Percentiles rank a stretch among this genome's conserved stretches.
These are phyloP conservation scores for Cherax destructor DNA, from an alignment of 1,140 invertebrate genomes.

Conservation along the genomic window DNA sequence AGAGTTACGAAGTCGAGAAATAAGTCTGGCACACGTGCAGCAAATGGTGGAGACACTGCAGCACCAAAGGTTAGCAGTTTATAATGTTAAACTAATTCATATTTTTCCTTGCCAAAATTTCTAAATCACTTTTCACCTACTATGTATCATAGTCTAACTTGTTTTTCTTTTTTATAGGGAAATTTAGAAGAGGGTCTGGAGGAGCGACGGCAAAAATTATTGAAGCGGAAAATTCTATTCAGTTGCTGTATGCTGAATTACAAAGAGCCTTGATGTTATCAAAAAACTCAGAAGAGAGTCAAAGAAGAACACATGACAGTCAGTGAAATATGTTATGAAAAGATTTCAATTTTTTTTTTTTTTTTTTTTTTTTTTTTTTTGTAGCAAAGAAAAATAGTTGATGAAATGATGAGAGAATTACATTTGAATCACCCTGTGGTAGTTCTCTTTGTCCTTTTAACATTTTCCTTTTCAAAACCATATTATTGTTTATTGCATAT, in stretches of 20 bases:
- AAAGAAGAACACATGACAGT: conserved; percentile 60
- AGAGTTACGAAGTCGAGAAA: conserved; percentile 33
- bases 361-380: too few species aligned
- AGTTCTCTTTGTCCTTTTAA: too few species aligned
- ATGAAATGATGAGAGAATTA: too few species aligned
- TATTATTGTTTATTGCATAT: too few species aligned
- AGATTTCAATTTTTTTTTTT: neutral
- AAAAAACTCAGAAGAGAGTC: conserved; percentile 58
- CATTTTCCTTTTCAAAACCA: too few species aligned
- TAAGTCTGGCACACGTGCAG: conserved; percentile 27
- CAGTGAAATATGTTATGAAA: neutral
- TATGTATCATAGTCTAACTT: neutral
- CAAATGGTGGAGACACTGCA: conserved; percentile 42
- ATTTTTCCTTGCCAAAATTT: neutral
- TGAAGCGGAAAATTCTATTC: conserved; percentile 59
- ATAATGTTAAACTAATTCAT: neutral
- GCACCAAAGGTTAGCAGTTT: conserved; percentile 39
- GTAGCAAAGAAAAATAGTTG: too few species aligned
- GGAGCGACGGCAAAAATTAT: conserved; percentile 39
- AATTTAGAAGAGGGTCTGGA: conserved; percentile 33
- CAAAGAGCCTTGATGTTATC: conserved; percentile 54
- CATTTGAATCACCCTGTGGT: too few species aligned
- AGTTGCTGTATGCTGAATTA: conserved; percentile 50
- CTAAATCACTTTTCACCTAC: neutral
- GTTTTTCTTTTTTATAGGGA: conserved; percentile 2